Percentiles rank a stretch among this genome's conserved stretches.
Conservation (phyloP, 2,113 vertebrate species). For the Mesocricetus auratus region DNA sequence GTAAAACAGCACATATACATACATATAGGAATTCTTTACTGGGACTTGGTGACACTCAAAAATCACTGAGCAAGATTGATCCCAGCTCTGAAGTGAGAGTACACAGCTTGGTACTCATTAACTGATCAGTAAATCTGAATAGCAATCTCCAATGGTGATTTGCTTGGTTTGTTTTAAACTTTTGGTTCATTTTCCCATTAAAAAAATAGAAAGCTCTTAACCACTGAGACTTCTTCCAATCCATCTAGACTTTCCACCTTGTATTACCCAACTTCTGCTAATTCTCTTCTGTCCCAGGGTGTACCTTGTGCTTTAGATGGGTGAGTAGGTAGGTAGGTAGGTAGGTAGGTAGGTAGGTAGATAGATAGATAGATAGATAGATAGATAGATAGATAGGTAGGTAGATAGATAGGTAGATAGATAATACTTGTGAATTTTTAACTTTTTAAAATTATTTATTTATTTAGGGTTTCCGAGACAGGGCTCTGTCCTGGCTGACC, state of each 20-base stretch:
- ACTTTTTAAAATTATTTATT: neutral
- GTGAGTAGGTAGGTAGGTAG: neutral
- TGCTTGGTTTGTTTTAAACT: conserved; percentile 40
- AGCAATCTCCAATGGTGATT: conserved; percentile 8
- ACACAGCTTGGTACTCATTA: neutral
- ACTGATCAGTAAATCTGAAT: neutral
- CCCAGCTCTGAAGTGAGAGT: conserved; percentile 46
- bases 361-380: neutral
- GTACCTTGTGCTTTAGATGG: neutral
- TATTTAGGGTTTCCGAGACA: neutral
- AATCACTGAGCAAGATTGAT: conserved; percentile 28
- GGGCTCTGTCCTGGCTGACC: neutral
- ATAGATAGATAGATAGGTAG: neutral
- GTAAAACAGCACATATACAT: neutral
- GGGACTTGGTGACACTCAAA: conserved; percentile 42
- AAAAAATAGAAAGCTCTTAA: conserved; percentile 15
- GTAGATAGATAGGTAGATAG: neutral
- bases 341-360: neutral
- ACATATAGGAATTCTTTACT: conserved; percentile 11
- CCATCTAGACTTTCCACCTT: conserved; percentile 11
- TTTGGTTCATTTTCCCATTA: conserved; percentile 16
- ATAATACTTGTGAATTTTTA: neutral
- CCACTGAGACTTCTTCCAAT: neutral
- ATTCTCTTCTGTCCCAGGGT: neutral
- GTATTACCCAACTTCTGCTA: neutral